Conservation (phyloP, 2,888 invertebrate species). For the Trachelus troglodyta region DNA sequence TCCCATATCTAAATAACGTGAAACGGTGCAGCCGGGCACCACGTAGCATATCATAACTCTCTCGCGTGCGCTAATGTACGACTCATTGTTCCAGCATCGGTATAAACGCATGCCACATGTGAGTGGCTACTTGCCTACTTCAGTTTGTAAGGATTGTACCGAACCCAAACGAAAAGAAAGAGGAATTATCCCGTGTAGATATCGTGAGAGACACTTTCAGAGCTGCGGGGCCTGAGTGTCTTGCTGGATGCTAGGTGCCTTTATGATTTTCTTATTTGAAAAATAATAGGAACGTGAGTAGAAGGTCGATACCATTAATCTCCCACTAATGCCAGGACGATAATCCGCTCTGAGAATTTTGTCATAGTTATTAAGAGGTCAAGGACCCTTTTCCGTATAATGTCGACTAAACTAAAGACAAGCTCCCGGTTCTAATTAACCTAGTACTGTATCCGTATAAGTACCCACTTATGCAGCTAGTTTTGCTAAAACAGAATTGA, state of each 20-base stretch:
- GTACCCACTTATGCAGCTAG: not conserved
- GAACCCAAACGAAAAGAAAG: not conserved
- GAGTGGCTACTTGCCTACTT: not conserved
- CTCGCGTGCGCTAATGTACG: not conserved
- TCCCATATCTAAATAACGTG: not conserved
- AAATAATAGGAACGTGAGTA: not conserved
- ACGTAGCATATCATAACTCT: not conserved
- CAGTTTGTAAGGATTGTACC: not conserved
- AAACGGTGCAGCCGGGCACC: not conserved
- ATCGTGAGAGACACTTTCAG: not conserved
- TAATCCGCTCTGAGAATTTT: not conserved
- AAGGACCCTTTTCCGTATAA: not conserved
- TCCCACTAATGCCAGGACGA: not conserved
- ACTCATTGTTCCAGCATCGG: not conserved
- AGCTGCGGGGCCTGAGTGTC: not conserved
- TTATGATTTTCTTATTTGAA: not conserved
- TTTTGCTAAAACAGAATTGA: not conserved
- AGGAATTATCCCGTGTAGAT: not conserved
- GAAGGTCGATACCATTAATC: not conserved
- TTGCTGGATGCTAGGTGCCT: not conserved
- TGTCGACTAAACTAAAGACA: not conserved
- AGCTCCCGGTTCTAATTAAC: not conserved
- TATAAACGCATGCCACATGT: not conserved
- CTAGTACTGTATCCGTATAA: not conserved
- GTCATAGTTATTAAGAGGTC: not conserved